Evolutionary conservation across 2,797 vertebrate species (phyloP).

Genomic region (Tapera naevia): DNA sequence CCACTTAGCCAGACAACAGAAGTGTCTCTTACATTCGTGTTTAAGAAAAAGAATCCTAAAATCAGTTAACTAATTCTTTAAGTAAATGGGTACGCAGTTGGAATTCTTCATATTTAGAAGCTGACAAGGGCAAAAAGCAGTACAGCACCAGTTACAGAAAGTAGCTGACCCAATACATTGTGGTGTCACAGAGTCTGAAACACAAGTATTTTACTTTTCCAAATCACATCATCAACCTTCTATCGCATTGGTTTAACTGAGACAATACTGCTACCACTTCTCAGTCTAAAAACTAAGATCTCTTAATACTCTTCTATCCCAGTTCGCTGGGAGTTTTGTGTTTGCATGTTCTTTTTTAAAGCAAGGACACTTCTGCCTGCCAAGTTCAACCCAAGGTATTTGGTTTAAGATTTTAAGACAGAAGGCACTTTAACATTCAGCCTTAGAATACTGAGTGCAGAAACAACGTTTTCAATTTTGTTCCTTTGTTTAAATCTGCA

Average conservation of each 20-base stretch:
- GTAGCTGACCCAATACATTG: constrained; percentile 8
- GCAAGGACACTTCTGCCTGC: constrained; percentile 78
- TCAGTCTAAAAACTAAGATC: constrained; percentile 54
- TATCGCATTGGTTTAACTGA: not conserved
- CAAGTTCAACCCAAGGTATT: constrained; percentile 75
- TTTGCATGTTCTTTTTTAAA: constrained; percentile 45
- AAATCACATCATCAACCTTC: not conserved
- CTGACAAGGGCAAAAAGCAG: constrained; percentile 58
- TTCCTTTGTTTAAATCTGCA: constrained; percentile 43
- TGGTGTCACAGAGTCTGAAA: constrained; percentile 31
- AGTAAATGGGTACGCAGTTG: constrained; percentile 20
- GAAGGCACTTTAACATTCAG: constrained; percentile 82
- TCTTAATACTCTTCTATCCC: constrained; percentile 26
- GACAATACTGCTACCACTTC: constrained; percentile 55
- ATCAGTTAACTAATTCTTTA: constrained; percentile 17
- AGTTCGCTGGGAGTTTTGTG: not conserved
- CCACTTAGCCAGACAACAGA: constrained; percentile 33
- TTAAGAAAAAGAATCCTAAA: not conserved
- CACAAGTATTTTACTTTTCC: not conserved
- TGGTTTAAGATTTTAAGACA: constrained; percentile 80
- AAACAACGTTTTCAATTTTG: constrained; percentile 54
- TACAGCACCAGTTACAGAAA: constrained; percentile 25
- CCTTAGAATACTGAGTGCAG: constrained; percentile 60
- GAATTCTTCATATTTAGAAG: constrained; percentile 34
- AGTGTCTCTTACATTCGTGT: constrained; percentile 30